These are phyloP conservation scores for Mesocentrotus franciscanus DNA, from an alignment of 53 echinoderm and acorn worm genomes.

Conservation along the genomic window DNA sequence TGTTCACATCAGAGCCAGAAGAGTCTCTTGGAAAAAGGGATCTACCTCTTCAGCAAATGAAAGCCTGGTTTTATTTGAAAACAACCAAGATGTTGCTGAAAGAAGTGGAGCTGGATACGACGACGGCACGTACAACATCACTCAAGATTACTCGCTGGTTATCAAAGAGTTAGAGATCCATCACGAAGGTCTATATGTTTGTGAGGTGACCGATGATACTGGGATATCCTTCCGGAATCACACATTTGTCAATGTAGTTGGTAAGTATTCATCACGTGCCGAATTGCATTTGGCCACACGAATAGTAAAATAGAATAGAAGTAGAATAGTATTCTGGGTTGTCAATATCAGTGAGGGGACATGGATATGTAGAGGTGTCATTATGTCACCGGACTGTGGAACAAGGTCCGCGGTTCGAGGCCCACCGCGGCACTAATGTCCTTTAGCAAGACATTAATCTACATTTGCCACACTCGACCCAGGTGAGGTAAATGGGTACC, in stretches of 20 bases:
- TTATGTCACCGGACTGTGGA: too few relatives aligned
- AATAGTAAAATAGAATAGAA: too few relatives aligned
- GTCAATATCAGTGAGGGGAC: too few relatives aligned
- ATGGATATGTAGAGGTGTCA: too few relatives aligned
- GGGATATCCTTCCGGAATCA: background rate
- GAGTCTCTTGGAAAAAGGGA: background rate
- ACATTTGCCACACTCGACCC: too few relatives aligned
- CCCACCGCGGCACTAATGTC: too few relatives aligned
- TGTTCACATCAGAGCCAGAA: background rate
- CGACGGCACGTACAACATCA: background rate
- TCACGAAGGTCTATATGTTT: background rate
- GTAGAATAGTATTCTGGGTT: too few relatives aligned
- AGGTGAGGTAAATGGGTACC: too few relatives aligned
- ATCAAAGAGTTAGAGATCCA: background rate
- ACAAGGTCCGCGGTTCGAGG: too few relatives aligned
- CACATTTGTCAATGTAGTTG: background rate
- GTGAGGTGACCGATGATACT: background rate
- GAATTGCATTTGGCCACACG: too few relatives aligned
- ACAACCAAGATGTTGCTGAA: background rate
- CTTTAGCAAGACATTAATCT: too few relatives aligned
- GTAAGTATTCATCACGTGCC: background rate
- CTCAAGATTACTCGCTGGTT: background rate
- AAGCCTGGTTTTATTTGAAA: background rate
- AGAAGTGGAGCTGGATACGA: background rate
- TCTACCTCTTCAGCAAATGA: background rate